Conservation (phyloP, 1,140 invertebrate genomes). For the Caenorhabditis inopinata region DNA sequence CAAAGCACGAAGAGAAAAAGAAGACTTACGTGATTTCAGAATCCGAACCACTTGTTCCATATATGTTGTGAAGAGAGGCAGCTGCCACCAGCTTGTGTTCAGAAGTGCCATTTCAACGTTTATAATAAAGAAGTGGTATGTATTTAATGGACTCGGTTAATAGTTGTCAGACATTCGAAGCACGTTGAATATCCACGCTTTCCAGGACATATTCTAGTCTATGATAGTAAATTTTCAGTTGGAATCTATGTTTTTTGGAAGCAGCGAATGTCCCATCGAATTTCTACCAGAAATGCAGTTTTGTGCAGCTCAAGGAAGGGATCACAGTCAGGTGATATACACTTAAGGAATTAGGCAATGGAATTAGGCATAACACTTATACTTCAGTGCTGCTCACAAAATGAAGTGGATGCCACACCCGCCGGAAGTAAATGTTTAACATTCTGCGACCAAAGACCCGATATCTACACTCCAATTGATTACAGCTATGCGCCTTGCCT, state of each 20-base stretch:
- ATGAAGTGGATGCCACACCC: conserved; percentile 16
- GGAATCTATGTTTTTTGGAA: conserved; percentile 37
- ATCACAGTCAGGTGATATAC: conserved; percentile 26
- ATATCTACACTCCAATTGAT: conserved; percentile 45
- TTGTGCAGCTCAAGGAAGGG: conserved; percentile 44
- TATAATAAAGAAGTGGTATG: conserved; percentile 31
- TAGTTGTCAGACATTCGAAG: too few species aligned
- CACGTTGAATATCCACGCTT: too few species aligned
- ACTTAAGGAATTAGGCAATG: background rate
- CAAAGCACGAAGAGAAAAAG: background rate
- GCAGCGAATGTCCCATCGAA: conserved; percentile 29
- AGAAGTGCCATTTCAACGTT: conserved; percentile 39
- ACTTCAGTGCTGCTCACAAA: conserved; percentile 35
- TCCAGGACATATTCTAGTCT: too few species aligned
- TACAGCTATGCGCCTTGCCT: conserved; percentile 42
- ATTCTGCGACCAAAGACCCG: conserved; percentile 45
- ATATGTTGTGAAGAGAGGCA: conserved; percentile 42
- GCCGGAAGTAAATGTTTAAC: conserved; percentile 44
- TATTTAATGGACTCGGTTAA: background rate
- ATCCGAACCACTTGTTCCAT: conserved; percentile 44
- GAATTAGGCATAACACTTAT: background rate
- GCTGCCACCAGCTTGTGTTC: conserved; percentile 37
- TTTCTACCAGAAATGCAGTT: conserved; percentile 45
- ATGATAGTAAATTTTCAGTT: too few species aligned
- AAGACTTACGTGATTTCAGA: background rate